These are phyloP conservation scores for Eunapius fragilis DNA, from an alignment of 37 sponge, comb jelly and placozoan genomes.

Conservation along the genomic window DNA sequence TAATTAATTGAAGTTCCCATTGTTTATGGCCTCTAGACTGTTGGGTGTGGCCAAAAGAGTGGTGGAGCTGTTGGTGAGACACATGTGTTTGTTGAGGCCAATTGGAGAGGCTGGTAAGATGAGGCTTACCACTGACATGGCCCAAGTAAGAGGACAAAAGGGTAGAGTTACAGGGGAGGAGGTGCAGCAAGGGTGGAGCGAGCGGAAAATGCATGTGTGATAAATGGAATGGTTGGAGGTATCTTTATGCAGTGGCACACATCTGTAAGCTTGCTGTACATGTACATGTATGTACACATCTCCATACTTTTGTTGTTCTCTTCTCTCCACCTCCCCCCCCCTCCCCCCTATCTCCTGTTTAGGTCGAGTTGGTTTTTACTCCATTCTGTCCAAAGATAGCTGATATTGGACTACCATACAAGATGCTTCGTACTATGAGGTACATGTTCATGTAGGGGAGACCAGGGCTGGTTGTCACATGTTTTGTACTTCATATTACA, in stretches of 20 bases:
- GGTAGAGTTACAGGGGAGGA: no score
- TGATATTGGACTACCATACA: slow-evolving; percentile 64
- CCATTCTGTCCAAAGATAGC: slow-evolving; percentile 68
- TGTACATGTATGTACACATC: not conserved
- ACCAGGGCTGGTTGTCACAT: no score
- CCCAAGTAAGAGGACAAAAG: slow-evolving; percentile 61
- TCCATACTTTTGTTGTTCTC: no score
- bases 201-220: no score
- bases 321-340: not conserved
- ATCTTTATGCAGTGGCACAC: no score
- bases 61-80: slow-evolving; percentile 83
- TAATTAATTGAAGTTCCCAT: not conserved
- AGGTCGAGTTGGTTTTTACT: slow-evolving; percentile 81
- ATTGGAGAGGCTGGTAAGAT: slow-evolving; percentile 92
- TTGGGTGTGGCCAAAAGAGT: slow-evolving; percentile 25
- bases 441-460: no score
- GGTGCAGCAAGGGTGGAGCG: no score
- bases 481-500: no score
- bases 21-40: not conserved
- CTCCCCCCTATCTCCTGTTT: no score
- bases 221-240: no score
- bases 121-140: slow-evolving; percentile 93
- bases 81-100: slow-evolving; percentile 88
- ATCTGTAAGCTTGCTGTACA: not conserved
- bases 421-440: slow-evolving; percentile 73